phyloP scores from a whole-genome alignment of 1,140 invertebrate species.

The Diorhabda elongata region DNA sequence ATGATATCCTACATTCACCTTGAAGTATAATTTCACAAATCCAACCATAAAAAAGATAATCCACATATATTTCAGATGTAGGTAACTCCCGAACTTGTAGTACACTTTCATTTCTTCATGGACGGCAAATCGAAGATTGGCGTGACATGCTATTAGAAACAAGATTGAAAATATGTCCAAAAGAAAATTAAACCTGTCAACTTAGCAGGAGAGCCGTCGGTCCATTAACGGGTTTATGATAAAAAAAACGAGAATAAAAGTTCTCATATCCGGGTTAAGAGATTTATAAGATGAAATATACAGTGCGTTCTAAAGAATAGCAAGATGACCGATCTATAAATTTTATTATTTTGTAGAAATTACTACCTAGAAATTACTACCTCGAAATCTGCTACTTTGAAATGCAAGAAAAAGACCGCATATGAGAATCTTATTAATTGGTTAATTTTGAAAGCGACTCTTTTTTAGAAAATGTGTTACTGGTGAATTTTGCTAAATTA shows the following conservation, averaged over 20 bases:
- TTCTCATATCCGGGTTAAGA: neutral
- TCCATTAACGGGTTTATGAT: neutral
- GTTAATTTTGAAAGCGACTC: too few species aligned
- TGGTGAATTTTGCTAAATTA: too few species aligned
- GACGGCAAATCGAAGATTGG: constrained; percentile 2
- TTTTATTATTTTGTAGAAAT: too few species aligned
- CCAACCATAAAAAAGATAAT: neutral
- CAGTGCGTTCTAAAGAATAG: too few species aligned
- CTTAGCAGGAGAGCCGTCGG: neutral
- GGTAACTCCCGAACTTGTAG: neutral
- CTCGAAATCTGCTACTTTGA: too few species aligned
- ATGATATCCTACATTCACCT: too few species aligned
- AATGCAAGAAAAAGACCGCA: too few species aligned
- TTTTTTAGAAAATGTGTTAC: too few species aligned
- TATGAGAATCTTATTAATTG: too few species aligned
- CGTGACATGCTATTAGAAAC: constrained; percentile 7
- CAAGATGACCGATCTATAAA: too few species aligned
- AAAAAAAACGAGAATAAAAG: neutral
- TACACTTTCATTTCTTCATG: constrained; percentile 2
- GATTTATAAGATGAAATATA: neutral
- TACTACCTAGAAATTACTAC: too few species aligned
- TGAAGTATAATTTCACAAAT: too few species aligned
- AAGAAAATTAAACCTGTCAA: constrained; percentile 13
- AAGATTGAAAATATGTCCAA: constrained; percentile 9
- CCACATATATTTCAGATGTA: neutral